These are phyloP conservation scores for Ramazzottius varieornatus DNA, from an alignment of 2,888 invertebrate genomes.

Conservation along the genomic window DNA sequence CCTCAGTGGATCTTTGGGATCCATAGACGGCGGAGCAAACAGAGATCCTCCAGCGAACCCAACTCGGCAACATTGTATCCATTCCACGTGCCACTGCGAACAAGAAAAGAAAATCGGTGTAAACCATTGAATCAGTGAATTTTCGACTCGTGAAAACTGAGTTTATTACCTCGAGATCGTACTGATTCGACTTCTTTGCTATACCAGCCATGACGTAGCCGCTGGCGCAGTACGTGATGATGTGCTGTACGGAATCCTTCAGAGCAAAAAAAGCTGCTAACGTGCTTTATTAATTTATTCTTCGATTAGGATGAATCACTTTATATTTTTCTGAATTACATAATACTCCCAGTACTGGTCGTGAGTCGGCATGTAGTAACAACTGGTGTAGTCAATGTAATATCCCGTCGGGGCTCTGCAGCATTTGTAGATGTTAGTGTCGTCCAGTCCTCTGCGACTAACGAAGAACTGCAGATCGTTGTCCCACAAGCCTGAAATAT, in stretches of 20 bases:
- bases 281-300: too few species aligned
- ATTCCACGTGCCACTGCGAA: not conserved
- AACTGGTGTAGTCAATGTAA: not conserved
- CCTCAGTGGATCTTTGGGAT: not conserved
- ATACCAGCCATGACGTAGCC: not conserved
- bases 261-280: not conserved
- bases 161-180: not conserved
- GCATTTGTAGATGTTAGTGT: not conserved
- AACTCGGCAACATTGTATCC: constrained; percentile 1
- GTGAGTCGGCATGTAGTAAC: constrained; percentile 2
- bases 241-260: not conserved
- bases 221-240: not conserved
- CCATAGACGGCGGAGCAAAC: not conserved
- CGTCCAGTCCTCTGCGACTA: not conserved
- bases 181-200: not conserved
- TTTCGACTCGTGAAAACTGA: too few species aligned
- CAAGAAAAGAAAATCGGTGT: too few species aligned
- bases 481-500: not conserved
- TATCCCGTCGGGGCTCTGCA: not conserved
- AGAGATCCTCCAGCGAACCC: not conserved
- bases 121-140: too few species aligned
- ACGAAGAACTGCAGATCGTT: constrained; percentile 1
- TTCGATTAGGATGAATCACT: too few species aligned
- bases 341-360: constrained; percentile 3
- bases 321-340: too few species aligned